phyloP scores from a whole-genome alignment of 1,140 invertebrate species.

The Pseudomyrmex pallidus region DNA sequence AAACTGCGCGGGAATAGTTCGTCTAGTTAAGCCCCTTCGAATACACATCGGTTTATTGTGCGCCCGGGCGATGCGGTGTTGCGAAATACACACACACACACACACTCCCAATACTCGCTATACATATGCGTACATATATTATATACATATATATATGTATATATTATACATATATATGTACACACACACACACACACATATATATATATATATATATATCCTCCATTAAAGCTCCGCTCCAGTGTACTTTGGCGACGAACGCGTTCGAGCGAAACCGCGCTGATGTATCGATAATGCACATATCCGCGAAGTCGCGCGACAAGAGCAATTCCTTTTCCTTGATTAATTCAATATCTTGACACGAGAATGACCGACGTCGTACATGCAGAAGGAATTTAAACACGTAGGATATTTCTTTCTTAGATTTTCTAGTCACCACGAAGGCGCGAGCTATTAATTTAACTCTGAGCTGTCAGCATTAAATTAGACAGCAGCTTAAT shows the following conservation, averaged over 20 bases:
- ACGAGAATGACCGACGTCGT: neutral
- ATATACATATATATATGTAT: slow-evolving; percentile 1
- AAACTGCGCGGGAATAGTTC: slow-evolving; percentile 79
- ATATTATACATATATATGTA: too few species aligned
- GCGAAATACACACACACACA: slow-evolving; percentile 56
- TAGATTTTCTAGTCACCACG: neutral
- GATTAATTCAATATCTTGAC: slow-evolving; percentile 51
- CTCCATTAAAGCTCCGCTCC: slow-evolving; percentile 65
- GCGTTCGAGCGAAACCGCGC: slow-evolving; percentile 52
- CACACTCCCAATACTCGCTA: slow-evolving; percentile 7
- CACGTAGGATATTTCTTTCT: neutral
- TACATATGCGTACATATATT: too few species aligned
- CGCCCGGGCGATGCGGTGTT: slow-evolving; percentile 60
- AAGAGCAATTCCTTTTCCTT: slow-evolving; percentile 58
- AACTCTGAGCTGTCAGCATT: too few species aligned
- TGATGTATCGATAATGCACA: slow-evolving; percentile 64
- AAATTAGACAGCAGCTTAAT: too few species aligned
- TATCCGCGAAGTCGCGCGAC: slow-evolving; percentile 40
- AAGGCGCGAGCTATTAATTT: neutral
- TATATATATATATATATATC: slow-evolving; percentile 14
- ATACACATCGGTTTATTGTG: slow-evolving; percentile 74
- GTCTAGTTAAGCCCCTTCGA: slow-evolving; percentile 75
- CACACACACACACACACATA: too few species aligned
- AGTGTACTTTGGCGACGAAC: slow-evolving; percentile 54
- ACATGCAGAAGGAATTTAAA: neutral